phyloP scores from a whole-genome alignment of 2,797 vertebrate species.

The Paedocypris micromegethes region DNA sequence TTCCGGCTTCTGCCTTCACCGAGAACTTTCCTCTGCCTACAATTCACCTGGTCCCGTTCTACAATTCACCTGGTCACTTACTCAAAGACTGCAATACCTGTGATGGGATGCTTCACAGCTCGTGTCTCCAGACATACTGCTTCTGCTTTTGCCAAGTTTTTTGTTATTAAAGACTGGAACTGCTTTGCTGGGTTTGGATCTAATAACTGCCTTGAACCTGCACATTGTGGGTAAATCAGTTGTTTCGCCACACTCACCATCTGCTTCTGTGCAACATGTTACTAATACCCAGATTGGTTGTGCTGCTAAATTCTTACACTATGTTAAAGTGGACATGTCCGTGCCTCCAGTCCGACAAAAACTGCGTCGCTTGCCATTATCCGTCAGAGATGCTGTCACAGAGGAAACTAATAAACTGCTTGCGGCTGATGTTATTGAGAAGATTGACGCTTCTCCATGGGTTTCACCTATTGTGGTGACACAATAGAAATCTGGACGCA shows the following conservation, averaged over 20 bases:
- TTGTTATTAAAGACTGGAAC: not conserved
- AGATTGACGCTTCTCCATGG: not conserved
- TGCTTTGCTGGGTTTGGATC: conserved; percentile 6
- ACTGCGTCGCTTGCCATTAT: not conserved
- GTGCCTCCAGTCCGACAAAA: conserved; percentile 13
- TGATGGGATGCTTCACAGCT: not conserved
- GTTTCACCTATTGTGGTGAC: not conserved
- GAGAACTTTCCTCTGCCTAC: not conserved
- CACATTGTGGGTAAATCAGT: conserved; percentile 4
- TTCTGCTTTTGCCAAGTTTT: not conserved
- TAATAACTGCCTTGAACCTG: conserved; percentile 5
- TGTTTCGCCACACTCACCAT: not conserved
- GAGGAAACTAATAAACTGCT: conserved; percentile 1
- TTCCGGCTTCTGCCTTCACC: not conserved
- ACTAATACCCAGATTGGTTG: not conserved
- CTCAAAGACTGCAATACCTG: not conserved
- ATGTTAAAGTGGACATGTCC: not conserved
- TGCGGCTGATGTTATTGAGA: conserved; percentile 2
- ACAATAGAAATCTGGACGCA: not conserved
- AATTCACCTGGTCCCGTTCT: not conserved
- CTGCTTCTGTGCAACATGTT: not conserved
- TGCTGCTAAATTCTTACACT: conserved; percentile 1
- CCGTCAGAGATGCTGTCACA: not conserved
- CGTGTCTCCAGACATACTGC: not conserved
- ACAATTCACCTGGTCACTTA: not conserved